Percentiles rank a stretch among this genome's conserved stretches.
Conservation (phyloP, 2,888 invertebrate species). For the Mythimna lalbum region DNA sequence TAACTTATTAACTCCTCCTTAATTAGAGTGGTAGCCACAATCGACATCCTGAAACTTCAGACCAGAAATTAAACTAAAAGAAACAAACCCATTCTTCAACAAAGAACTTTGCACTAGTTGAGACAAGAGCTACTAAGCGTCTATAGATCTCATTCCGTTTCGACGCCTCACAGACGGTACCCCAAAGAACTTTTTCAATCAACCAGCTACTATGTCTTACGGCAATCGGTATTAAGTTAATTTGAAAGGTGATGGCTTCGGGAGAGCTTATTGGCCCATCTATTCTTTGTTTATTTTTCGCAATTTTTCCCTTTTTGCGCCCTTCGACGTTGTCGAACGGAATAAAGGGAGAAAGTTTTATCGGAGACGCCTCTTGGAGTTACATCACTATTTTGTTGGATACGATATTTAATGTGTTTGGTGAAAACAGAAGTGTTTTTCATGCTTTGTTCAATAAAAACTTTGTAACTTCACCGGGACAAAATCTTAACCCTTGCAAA, state of each 20-base stretch:
- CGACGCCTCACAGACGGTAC: conserved; percentile 51
- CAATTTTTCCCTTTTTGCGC: conserved; percentile 37
- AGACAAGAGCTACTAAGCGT: conserved; percentile 36
- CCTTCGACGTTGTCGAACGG: conserved; percentile 25
- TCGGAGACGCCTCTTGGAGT: conserved; percentile 2
- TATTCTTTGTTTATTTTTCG: conserved; percentile 59
- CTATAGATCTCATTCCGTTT: conserved; percentile 48
- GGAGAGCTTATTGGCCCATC: conserved; percentile 58
- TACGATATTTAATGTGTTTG: conserved; percentile 1
- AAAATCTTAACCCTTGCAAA: no score
- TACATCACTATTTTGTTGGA: conserved; percentile 20
- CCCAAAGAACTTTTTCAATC: conserved; percentile 84
- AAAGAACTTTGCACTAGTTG: conserved; percentile 41
- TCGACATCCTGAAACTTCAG: conserved; percentile 8
- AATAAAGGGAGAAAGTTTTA: conserved; percentile 38
- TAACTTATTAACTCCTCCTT: conserved; percentile 3
- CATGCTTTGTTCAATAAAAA: neutral
- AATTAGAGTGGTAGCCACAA: conserved; percentile 30
- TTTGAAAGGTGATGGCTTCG: conserved; percentile 68
- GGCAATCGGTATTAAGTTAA: conserved; percentile 76
- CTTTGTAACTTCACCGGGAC: no score
- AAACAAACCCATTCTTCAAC: conserved; percentile 32
- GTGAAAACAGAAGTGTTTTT: neutral
- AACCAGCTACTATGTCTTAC: conserved; percentile 74
- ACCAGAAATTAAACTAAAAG: conserved; percentile 39